Evolutionary conservation across 2,113 vertebrate genomes (phyloP), one percentile per base, ranked within the genome.

Genomic region (Cephalophus harveyi): DNA sequence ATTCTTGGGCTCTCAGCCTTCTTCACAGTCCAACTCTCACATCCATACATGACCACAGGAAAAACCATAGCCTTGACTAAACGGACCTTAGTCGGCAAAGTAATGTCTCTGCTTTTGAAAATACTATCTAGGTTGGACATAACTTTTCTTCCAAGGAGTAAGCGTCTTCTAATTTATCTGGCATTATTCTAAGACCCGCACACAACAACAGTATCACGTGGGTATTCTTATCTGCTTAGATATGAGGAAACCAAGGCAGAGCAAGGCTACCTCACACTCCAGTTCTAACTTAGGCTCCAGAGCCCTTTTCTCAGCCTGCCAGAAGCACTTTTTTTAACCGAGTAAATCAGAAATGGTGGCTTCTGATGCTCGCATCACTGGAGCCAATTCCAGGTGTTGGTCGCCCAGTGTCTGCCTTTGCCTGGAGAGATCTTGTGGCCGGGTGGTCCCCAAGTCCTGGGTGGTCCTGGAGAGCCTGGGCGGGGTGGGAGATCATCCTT

Each of bases 381-480:
- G 64, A 17, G 40, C n/a, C 48, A 57, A 7, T 15, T 19, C 30
- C 14, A 9, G 36, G 36, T 6, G 52, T 30, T 2, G 36, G 64
- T 4, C 52, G 27, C 7, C 4, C 1, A 5, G 16, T 4, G 10
- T 28, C n/a, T 0, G 83, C 87, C 28, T 62, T 40, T 23, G 25
- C 82, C 79, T 0, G 55, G 4, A 30, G 5, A 60, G 9, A 27
- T 17, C 60, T 9, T 71, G 5, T 9, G 19, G 9, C 30, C 40
- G 0, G 2, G 27, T 19, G n/a, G 3, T 6, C 55, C 40, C 15
- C 15, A 2, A 28, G 10, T 17, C n/a, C 3, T 1, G 19, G 7
- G 19, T 25, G 81, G 33, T 9, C 33, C 21, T 4, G 33, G 11
- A 16, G 11, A 15, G 33, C 33, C 52, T 15, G 7, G 52, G 7